Percentiles rank a stretch among this genome's conserved stretches.
Conservation (phyloP, 1,140 invertebrate genomes). For the Conopomorpha cramerella region DNA sequence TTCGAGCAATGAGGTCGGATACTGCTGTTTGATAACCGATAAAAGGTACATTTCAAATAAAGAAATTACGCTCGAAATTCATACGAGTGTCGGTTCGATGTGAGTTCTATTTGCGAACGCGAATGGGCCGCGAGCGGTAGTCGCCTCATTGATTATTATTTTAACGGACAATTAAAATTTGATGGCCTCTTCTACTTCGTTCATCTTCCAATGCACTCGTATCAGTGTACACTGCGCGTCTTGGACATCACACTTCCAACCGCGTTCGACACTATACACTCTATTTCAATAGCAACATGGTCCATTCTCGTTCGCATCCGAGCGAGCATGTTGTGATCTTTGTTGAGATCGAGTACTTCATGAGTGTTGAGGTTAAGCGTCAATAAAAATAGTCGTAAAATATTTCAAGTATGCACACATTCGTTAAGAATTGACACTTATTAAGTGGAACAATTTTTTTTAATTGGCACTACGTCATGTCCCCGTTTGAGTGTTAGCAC, state of each 20-base stretch:
- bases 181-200: constrained; percentile 49
- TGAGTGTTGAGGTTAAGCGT: constrained; percentile 49
- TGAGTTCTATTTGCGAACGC: constrained; percentile 21
- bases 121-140: constrained; percentile 23
- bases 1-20: too few species aligned
- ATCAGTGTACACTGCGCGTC: constrained; percentile 18
- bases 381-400: constrained; percentile 59
- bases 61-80: too few species aligned
- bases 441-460: constrained; percentile 55
- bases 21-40: too few species aligned
- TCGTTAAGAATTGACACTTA: constrained; percentile 60
- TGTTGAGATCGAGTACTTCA: constrained; percentile 13
- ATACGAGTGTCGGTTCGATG: constrained; percentile 9
- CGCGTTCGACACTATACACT: neutral
- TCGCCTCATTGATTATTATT: constrained; percentile 57
- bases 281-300: too few species aligned
- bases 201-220: constrained; percentile 44
- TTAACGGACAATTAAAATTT: constrained; percentile 58
- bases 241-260: constrained; percentile 7
- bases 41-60: too few species aligned
- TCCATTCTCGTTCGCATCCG: too few species aligned
- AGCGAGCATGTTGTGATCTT: constrained; percentile 14
- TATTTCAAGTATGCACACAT: constrained; percentile 40
- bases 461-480: constrained; percentile 58
- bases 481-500: too few species aligned